Percentiles rank a stretch among this genome's conserved stretches.
Conservation (phyloP, 2,797 vertebrate genomes). For the Meda fulgida region DNA sequence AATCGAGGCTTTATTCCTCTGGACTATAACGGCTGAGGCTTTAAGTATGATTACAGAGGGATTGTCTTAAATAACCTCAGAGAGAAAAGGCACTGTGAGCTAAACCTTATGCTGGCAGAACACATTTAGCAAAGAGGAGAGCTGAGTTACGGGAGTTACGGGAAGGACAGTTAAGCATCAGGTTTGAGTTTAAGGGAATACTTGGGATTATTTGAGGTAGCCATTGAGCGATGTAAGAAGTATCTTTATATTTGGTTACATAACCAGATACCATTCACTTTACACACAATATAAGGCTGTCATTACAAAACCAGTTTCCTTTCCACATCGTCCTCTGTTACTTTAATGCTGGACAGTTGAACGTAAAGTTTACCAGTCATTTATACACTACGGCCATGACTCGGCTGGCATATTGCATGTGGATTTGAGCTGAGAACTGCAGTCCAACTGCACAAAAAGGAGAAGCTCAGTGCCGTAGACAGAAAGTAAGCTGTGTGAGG, state of each 20-base stretch:
- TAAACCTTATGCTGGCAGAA: conserved; percentile 59
- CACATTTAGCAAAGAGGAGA: conserved; percentile 53
- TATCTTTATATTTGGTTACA: conserved; percentile 34
- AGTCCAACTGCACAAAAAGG: conserved; percentile 14
- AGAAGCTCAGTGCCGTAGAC: not conserved
- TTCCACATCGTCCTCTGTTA: conserved; percentile 10
- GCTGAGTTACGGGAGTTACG: conserved; percentile 51
- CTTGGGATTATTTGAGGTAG: conserved; percentile 51
- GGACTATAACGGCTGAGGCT: conserved; percentile 56
- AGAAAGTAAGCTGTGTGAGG: conserved; percentile 29
- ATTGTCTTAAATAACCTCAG: conserved; percentile 57
- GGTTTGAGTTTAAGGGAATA: conserved; percentile 51
- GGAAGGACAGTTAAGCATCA: conserved; percentile 55
- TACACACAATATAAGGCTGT: conserved; percentile 4
- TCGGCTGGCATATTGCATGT: not conserved
- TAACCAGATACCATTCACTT: conserved; percentile 3
- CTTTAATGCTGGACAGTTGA: conserved; percentile 12
- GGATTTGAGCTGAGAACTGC: not conserved
- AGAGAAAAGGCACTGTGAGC: conserved; percentile 55
- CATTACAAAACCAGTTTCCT: not conserved
- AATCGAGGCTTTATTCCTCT: conserved; percentile 65
- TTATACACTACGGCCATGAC: not conserved
- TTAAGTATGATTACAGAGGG: conserved; percentile 56
- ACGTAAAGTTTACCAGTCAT: conserved; percentile 7
- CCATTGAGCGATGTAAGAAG: conserved; percentile 41